Evolutionary conservation across 2,888 invertebrate species (phyloP).

Genomic region (Arctia plantaginis): DNA sequence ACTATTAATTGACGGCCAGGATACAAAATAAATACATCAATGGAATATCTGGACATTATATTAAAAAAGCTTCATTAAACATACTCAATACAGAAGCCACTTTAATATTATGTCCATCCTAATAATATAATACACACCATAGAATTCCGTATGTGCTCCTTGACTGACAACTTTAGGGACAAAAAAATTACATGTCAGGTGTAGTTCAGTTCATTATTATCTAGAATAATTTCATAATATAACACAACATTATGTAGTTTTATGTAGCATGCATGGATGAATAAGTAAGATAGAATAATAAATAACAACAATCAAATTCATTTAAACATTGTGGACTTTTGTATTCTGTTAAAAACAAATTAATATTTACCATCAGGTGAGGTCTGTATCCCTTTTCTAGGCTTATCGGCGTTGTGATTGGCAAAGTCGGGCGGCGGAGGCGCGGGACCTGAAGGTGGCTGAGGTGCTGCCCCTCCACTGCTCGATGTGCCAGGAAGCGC

Average conservation of each 20-base stretch:
- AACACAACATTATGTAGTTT: slow-evolving; percentile 25
- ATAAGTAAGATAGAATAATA: not conserved
- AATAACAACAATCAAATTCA: not conserved
- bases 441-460: slow-evolving; percentile 55
- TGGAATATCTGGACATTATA: slow-evolving; percentile 49
- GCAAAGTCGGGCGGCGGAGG: slow-evolving; percentile 59
- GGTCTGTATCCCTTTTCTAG: slow-evolving; percentile 96
- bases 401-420: slow-evolving; percentile 79
- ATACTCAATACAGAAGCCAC: slow-evolving; percentile 43
- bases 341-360: not conserved
- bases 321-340: not conserved
- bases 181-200: slow-evolving; percentile 66
- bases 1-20: slow-evolving; percentile 26
- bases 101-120: slow-evolving; percentile 56
- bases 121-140: slow-evolving; percentile 74
- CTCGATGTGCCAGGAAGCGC: slow-evolving; percentile 98
- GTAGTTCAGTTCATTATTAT: slow-evolving; percentile 45
- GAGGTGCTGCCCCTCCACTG: slow-evolving; percentile 75
- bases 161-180: slow-evolving; percentile 77
- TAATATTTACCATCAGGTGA: slow-evolving; percentile 92
- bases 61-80: slow-evolving; percentile 53
- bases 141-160: slow-evolving; percentile 78
- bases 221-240: slow-evolving; percentile 41
- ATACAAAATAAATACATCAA: slow-evolving; percentile 38
- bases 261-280: slow-evolving; percentile 33